Percentiles rank a stretch among this genome's conserved stretches.
Conservation (phyloP, 2,888 invertebrate species). For the Pachydiplax longipennis region DNA sequence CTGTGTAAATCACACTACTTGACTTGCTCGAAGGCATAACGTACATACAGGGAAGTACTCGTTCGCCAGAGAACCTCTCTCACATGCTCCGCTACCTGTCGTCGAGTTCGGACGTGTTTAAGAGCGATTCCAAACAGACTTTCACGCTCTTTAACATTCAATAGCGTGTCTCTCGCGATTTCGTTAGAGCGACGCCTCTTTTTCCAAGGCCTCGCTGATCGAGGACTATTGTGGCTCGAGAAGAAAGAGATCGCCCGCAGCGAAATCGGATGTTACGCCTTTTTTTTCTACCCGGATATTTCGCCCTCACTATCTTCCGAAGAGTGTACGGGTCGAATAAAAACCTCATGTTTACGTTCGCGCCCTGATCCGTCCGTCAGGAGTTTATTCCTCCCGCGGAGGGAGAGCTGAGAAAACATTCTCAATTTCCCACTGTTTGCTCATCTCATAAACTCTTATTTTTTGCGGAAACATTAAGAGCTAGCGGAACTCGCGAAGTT, state of each 20-base stretch:
- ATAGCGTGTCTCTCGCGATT: background rate
- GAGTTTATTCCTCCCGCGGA: too few relatives aligned
- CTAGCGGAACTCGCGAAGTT: background rate
- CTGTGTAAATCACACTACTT: too few relatives aligned
- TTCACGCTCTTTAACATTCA: constrained; percentile 34
- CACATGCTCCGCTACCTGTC: background rate
- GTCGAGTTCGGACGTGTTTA: constrained; percentile 20
- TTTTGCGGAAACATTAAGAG: background rate
- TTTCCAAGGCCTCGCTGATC: background rate
- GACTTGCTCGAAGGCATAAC: too few relatives aligned
- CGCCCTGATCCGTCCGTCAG: too few relatives aligned
- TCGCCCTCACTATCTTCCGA: background rate
- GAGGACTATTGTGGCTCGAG: background rate
- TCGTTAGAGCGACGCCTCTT: background rate
- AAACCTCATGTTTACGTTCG: background rate
- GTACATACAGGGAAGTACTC: background rate
- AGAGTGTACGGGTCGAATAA: background rate
- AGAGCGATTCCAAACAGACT: constrained; percentile 11
- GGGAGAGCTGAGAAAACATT: too few relatives aligned
- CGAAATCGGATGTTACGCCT: background rate
- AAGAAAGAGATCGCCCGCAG: background rate
- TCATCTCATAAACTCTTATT: too few relatives aligned
- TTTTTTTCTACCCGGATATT: background rate
- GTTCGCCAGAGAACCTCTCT: background rate
- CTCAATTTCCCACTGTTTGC: background rate